Evolutionary conservation across 2,888 invertebrate species (phyloP).

Genomic region (Notodonta dromedarius): DNA sequence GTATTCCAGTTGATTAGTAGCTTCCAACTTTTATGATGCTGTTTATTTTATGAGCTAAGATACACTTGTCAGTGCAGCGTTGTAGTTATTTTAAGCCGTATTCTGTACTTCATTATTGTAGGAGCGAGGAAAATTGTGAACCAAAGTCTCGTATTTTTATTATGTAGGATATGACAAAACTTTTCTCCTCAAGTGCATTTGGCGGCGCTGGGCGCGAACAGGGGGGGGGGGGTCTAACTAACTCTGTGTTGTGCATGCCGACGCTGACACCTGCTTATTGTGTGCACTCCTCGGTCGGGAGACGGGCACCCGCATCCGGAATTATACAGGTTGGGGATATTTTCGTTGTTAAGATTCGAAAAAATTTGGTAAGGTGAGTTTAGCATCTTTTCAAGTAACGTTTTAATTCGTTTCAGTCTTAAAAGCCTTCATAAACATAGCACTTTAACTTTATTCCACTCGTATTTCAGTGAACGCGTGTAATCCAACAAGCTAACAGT

Average conservation of each 20-base stretch:
- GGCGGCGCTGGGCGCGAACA: background rate
- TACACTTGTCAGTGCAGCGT: no score
- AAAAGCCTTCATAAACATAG: background rate
- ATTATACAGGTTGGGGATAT: no score
- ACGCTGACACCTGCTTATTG: slow-evolving; percentile 27
- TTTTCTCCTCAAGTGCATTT: slow-evolving; percentile 27
- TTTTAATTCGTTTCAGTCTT: background rate
- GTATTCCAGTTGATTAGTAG: background rate
- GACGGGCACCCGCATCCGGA: slow-evolving; percentile 6
- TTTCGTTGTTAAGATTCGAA: no score
- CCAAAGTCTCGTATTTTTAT: no score
- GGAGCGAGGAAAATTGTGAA: no score
- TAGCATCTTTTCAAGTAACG: background rate
- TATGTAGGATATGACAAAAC: slow-evolving; percentile 6
- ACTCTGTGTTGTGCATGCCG: slow-evolving; percentile 27
- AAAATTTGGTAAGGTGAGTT: no score
- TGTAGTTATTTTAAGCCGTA: no score
- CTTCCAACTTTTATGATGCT: background rate
- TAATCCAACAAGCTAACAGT: background rate
- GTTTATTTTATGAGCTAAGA: background rate
- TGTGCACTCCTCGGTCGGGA: slow-evolving; percentile 15
- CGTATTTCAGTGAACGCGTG: background rate
- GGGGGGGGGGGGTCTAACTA: slow-evolving; percentile 10
- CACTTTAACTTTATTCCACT: background rate
- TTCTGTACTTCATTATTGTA: no score